These are phyloP conservation scores for Cyphomyrmex costatus DNA, from an alignment of 1,140 invertebrate genomes.

Conservation along the genomic window DNA sequence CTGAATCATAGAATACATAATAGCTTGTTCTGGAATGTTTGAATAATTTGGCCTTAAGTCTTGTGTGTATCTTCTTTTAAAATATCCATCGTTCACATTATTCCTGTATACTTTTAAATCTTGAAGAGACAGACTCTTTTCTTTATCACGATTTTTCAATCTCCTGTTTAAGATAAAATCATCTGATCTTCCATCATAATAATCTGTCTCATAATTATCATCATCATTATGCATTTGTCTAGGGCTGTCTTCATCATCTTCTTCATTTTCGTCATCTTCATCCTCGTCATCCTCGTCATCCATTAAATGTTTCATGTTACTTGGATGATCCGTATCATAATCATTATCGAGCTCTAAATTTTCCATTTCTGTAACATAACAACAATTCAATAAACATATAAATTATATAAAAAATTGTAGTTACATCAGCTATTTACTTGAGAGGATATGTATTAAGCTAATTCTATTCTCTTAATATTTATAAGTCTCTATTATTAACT, in stretches of 20 bases:
- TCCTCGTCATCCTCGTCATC: slow-evolving; percentile 67
- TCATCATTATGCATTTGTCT: slow-evolving; percentile 61
- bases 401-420: too few relatives aligned
- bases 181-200: slow-evolving; percentile 80
- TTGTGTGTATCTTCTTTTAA: slow-evolving; percentile 46
- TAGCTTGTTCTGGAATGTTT: slow-evolving; percentile 22
- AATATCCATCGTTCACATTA: slow-evolving; percentile 4
- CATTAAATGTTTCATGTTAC: slow-evolving; percentile 46
- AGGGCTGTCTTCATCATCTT: slow-evolving; percentile 67
- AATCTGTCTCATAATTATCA: slow-evolving; percentile 74
- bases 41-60: slow-evolving; percentile 49
- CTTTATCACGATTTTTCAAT: slow-evolving; percentile 77
- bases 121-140: slow-evolving; percentile 82
- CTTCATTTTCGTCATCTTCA: slow-evolving; percentile 75
- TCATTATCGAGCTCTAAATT: slow-evolving; percentile 71
- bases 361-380: slow-evolving; percentile 69
- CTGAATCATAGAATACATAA: slow-evolving; percentile 23
- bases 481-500: background rate
- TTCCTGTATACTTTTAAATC: slow-evolving; percentile 75
- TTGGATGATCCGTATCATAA: slow-evolving; percentile 1
- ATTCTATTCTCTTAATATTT: background rate
- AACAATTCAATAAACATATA: too few relatives aligned
- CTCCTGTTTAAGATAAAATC: slow-evolving; percentile 79
- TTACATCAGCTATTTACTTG: background rate
- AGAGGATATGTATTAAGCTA: background rate